Evolutionary conservation across 2,113 vertebrate genomes (phyloP).

Genomic region (Sebastes schlegelii): DNA sequence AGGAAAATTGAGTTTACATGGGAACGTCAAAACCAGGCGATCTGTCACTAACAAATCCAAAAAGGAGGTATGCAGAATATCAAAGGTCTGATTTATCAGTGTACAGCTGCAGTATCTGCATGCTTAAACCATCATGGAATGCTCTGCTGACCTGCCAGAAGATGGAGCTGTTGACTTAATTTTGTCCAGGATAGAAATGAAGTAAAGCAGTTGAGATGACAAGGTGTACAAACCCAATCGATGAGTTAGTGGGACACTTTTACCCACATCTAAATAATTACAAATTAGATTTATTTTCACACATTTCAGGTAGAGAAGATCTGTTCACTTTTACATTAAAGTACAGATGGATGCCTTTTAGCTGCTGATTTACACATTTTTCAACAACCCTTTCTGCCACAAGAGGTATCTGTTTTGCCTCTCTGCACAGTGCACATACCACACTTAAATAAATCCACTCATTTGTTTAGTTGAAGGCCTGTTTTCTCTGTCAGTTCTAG

Average conservation of each 20-base stretch:
- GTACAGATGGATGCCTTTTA: not conserved
- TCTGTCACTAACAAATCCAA: not conserved
- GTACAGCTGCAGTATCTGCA: not conserved
- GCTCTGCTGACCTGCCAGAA: not conserved
- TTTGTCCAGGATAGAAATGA: not conserved
- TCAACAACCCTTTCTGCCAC: not conserved
- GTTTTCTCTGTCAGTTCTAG: not conserved
- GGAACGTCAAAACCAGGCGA: not conserved
- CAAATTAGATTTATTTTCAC: too few relatives aligned
- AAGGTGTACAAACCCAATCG: not conserved
- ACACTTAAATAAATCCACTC: not conserved
- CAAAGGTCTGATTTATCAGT: not conserved
- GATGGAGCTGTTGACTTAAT: conserved; percentile 17
- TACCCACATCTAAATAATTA: not conserved
- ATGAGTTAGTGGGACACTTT: not conserved
- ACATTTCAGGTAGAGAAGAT: not conserved
- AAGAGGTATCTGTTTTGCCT: not conserved
- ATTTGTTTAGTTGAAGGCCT: not conserved
- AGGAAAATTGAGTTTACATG: not conserved
- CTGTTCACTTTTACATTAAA: not conserved
- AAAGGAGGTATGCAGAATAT: not conserved
- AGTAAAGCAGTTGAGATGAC: not conserved
- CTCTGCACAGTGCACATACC: not conserved
- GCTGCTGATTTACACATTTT: not conserved
- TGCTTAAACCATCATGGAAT: not conserved